Percentiles rank a stretch among this genome's conserved stretches.
These are phyloP conservation scores for Porites lutea DNA, from an alignment of 64 coral and sea anemone genomes.

Conservation along the genomic window DNA sequence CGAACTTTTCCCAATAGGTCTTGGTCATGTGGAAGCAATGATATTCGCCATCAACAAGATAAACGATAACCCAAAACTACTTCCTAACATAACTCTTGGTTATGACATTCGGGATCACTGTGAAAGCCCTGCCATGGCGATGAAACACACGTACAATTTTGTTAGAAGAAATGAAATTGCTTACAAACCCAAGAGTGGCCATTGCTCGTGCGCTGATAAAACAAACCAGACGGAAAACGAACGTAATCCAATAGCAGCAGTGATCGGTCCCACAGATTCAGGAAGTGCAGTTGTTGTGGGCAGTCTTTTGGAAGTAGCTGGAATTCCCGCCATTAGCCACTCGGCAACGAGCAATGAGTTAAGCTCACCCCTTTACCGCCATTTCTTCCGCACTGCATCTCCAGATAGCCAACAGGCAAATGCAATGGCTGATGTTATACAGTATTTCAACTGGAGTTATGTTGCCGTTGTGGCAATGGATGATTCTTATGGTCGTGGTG, in stretches of 20 bases:
- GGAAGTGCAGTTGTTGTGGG: slow-evolving; percentile 32
- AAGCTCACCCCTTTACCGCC: slow-evolving; percentile 35
- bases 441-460: slow-evolving; percentile 64
- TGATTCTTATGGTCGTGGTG: slow-evolving; percentile 60
- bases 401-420: slow-evolving; percentile 56
- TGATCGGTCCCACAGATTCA: slow-evolving; percentile 48
- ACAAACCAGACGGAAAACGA: neutral
- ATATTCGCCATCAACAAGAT: slow-evolving; percentile 72
- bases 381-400: slow-evolving; percentile 57
- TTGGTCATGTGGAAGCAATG: slow-evolving; percentile 76
- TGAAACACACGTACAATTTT: slow-evolving; percentile 40
- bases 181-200: neutral
- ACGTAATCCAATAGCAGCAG: slow-evolving; percentile 26
- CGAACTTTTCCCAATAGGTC: slow-evolving; percentile 46
- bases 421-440: slow-evolving; percentile 67
- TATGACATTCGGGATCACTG: slow-evolving; percentile 66
- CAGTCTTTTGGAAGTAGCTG: slow-evolving; percentile 16
- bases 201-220: neutral
- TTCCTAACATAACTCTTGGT: slow-evolving; percentile 46
- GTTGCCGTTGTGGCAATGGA: slow-evolving; percentile 62
- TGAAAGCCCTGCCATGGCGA: slow-evolving; percentile 33
- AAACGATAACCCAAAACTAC: slow-evolving; percentile 38
- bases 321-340: slow-evolving; percentile 42
- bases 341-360: slow-evolving; percentile 68
- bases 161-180: slow-evolving; percentile 3